Base-by-base conservation (phyloP, 2,113 vertebrate species). In the Zapus hudsonius region DNA sequence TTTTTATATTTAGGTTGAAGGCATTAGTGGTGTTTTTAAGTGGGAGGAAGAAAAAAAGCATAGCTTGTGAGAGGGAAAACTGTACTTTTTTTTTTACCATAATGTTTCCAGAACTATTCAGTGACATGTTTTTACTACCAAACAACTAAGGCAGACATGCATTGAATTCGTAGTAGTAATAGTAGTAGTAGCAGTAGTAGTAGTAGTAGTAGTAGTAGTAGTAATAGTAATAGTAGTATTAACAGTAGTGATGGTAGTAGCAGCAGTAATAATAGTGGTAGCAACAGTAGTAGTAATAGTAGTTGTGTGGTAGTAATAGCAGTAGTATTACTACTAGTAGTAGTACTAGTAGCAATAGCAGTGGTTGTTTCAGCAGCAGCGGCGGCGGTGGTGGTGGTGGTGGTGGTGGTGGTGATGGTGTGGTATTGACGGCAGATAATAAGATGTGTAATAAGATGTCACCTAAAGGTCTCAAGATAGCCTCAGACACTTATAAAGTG, bases 81-180 rank as follows among this genome's bases (percentile, higher is more conserved):
- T n/a, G n/a, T n/a, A 33, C 20, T 74, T 3, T 10, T 80, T 87
- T 86, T 72, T 83, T 61, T 75, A 44, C 19, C 17, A 17, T 44
- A 4, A 20, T 44, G 5, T 88, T 95, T 95, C 47, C n/a, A 70
- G 31, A 83, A 83, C n/a, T 10, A 66, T 89, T 75, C 36, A 90
- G 36, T 75, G 74, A 36, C 66, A 4, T 76, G 23, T 69, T 67
- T 88, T 70, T 38, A n/a, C 27, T 93, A 57, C 25, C 20, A 67
- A 81, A 79, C 69, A 82, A 25, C 61, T 47, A 80, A 73, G 3
- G 57, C 78, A 83, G 91, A 57, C 36, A 40, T 55, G 86, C 7
- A 42, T 1, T 81, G 52, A 84, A 79, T 92, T 93, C 79, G 57
- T 64, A 88, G 10, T 47, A 29, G 27, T 2, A 33, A 15, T 75